Evolutionary conservation across 2,888 invertebrate genomes (phyloP).

Genomic region (Lysandra bellargus): DNA sequence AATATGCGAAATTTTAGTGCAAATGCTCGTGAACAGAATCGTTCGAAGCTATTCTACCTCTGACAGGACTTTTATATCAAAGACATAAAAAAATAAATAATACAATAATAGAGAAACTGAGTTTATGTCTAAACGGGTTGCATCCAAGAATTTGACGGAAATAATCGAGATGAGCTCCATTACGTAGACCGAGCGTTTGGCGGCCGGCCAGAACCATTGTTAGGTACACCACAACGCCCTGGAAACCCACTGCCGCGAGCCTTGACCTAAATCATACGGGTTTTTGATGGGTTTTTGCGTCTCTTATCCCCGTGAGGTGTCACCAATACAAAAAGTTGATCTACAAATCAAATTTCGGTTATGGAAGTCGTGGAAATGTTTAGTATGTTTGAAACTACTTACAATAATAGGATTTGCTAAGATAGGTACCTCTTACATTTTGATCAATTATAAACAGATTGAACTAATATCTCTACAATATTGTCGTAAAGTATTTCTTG

Average conservation of each 20-base stretch:
- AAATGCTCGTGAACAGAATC: too few relatives aligned
- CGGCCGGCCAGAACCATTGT: neutral
- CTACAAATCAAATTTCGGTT: too few relatives aligned
- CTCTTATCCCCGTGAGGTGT: neutral
- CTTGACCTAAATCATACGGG: neutral
- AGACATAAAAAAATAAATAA: neutral
- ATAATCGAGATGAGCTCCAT: neutral
- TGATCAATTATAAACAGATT: too few relatives aligned
- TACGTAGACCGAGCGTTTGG: neutral
- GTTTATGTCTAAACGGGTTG: neutral
- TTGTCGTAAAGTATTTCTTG: too few relatives aligned
- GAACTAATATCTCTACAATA: too few relatives aligned
- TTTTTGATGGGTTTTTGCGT: conserved; percentile 1
- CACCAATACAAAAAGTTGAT: too few relatives aligned
- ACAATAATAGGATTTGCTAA: too few relatives aligned
- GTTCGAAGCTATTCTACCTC: neutral
- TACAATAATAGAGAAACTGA: neutral
- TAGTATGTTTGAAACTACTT: too few relatives aligned
- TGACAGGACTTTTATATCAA: neutral
- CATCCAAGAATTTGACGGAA: neutral
- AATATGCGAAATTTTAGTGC: too few relatives aligned
- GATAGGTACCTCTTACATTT: too few relatives aligned
- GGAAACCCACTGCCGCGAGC: neutral
- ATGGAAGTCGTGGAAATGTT: too few relatives aligned
- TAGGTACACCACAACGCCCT: conserved; percentile 12